Evolutionary conservation across 2,888 invertebrate genomes (phyloP).

Genomic region (Falcaria lacertinaria): DNA sequence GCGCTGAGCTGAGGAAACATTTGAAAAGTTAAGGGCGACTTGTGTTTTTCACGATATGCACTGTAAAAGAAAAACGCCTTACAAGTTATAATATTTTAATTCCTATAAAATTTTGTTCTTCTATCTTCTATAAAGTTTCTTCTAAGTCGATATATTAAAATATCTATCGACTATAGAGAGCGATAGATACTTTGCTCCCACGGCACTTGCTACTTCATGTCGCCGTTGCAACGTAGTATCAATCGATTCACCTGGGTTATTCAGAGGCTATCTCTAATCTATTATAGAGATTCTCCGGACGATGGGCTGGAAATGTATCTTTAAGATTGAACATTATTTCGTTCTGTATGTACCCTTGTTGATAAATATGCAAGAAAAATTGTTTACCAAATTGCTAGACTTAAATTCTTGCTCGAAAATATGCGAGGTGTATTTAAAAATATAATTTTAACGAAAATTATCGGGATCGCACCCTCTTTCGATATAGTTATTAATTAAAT

Average conservation of each 20-base stretch:
- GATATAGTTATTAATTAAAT: constrained; percentile 51
- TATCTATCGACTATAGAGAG: not conserved
- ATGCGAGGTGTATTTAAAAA: too few species aligned
- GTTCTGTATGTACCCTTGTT: too few species aligned
- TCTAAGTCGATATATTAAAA: not conserved
- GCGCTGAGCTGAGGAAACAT: constrained; percentile 15
- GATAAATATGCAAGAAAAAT: too few species aligned
- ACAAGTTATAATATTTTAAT: not conserved
- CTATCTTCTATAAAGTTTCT: not conserved
- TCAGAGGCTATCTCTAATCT: not conserved
- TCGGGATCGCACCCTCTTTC: constrained; percentile 7
- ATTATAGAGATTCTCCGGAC: not conserved
- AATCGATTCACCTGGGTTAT: not conserved
- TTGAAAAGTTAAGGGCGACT: constrained; percentile 12
- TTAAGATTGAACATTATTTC: not conserved
- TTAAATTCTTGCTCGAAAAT: too few species aligned
- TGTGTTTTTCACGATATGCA: constrained; percentile 3
- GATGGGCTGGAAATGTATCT: not conserved
- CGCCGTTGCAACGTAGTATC: too few species aligned
- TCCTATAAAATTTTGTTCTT: not conserved
- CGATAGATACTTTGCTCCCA: too few species aligned
- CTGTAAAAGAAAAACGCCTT: not conserved
- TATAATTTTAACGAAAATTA: too few species aligned
- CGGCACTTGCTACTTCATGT: too few species aligned
- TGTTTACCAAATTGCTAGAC: too few species aligned